A percentile compares a stretch with the other conserved stretches of the same genome.
Evolutionary conservation across 2,113 vertebrate species (phyloP).

Genomic region (Anarrhichthys ocellatus): DNA sequence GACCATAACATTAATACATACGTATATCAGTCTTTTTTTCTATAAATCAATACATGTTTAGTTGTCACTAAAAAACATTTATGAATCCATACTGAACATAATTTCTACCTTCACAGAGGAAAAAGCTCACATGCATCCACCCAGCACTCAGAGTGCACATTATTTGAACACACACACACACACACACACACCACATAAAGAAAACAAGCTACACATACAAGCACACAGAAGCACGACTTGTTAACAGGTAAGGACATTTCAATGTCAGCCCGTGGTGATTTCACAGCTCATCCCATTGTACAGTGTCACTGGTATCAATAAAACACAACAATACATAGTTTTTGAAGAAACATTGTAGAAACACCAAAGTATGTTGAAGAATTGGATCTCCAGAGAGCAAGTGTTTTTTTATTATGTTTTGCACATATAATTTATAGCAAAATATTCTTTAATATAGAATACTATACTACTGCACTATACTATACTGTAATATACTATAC

Average conservation of each 20-base stretch:
- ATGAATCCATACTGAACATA: background rate
- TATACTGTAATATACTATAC: background rate
- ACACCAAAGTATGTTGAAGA: slow-evolving; percentile 1
- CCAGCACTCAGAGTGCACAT: background rate
- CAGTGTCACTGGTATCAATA: background rate
- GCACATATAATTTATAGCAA: background rate
- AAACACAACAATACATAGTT: background rate
- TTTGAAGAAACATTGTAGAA: background rate
- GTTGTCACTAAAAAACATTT: background rate
- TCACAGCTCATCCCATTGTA: slow-evolving; percentile 27
- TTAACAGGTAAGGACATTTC: slow-evolving; percentile 27
- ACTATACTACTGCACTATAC: background rate
- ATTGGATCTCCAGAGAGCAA: background rate
- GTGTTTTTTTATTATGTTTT: background rate
- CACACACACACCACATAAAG: background rate
- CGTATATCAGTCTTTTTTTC: background rate
- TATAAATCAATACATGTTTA: background rate
- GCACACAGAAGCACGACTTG: background rate
- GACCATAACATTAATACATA: background rate
- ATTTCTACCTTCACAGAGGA: background rate
- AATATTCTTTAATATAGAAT: background rate
- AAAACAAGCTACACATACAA: background rate
- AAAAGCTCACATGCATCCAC: background rate
- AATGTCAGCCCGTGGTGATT: slow-evolving; percentile 28
- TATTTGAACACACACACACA: background rate